Base-by-base conservation (phyloP, 2,113 vertebrate genomes). In the Bubo bubo region DNA sequence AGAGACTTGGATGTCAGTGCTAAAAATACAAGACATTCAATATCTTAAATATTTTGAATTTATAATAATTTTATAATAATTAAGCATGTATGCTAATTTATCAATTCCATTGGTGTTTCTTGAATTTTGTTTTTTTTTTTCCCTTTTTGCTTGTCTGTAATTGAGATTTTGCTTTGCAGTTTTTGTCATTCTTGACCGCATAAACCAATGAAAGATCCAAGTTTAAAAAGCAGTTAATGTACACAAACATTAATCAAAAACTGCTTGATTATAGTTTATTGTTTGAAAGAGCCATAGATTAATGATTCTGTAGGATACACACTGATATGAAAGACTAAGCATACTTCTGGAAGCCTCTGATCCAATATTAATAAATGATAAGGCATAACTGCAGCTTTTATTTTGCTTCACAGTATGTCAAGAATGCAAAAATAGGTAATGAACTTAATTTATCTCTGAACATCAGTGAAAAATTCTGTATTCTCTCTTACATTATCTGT, bases 251-350 rank as follows among this genome's bases (percentile, higher is more conserved):
- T 70, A 86, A 90, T 96, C 63, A 94, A 91, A 95, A 96, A 64
- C 72, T 85, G 39, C 84, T 95, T 85, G 64, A 93, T 96, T 93
- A 66, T 35, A 80, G 60, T 96, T 96, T 96, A 93, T 91, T 95
- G 95, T 95, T 97, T 96, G 93, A 96, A 96, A 96, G 81, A 85
- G 35, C 56, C 35, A 41, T 72, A 90, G 92, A 96, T 95, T 97
- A 96, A 96, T 96, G 95, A 41, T 79, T 95, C 89, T 91, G 28
- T 47, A 84, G 88, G 72, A 90, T 96, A 94, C 91, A 95, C 84
- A 90, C 41, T 88, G 96, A 94, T 93, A 94, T 5, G 80, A 67
- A 92, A 95, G 79, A 39, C 37, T 85, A 91, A 82, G 60, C 81
- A 56, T 53, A 39, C 47, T 82, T 86, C 43, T 89, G 56, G 52